A percentile compares a stretch with the other conserved stretches of the same genome.
These are phyloP conservation scores for Nephrotoma appendiculata DNA, from an alignment of 2,888 invertebrate species.

Conservation along the genomic window DNA sequence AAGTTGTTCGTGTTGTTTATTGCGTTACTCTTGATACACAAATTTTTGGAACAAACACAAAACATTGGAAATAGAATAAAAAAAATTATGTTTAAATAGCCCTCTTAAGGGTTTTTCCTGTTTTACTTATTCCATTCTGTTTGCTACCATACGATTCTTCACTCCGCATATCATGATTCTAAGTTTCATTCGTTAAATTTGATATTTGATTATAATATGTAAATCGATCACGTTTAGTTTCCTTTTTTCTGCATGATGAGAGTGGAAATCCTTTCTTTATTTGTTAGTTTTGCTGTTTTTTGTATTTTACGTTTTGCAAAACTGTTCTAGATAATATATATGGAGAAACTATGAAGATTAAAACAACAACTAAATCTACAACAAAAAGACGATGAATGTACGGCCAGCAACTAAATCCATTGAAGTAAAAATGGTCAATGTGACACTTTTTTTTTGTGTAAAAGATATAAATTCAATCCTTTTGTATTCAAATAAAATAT, in stretches of 20 bases:
- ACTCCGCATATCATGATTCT: background rate
- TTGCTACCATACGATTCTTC: background rate
- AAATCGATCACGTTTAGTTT: background rate
- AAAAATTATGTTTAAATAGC: background rate
- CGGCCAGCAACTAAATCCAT: background rate
- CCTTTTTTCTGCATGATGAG: background rate
- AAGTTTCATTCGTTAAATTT: background rate
- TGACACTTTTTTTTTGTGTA: background rate
- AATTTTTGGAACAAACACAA: background rate
- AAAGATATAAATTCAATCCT: background rate
- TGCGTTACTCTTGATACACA: background rate
- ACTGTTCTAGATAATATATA: background rate
- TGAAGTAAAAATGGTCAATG: background rate
- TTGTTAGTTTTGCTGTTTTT: background rate
- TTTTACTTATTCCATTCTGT: background rate
- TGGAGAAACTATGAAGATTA: background rate
- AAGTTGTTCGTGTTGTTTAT: background rate
- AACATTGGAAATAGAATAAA: background rate
- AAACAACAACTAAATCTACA: background rate
- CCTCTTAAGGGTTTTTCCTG: background rate
- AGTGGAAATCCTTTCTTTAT: background rate
- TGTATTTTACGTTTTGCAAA: background rate
- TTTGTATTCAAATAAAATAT: slow-evolving; percentile 6
- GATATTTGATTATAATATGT: background rate
- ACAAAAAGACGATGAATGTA: background rate